phyloP scores from a whole-genome alignment of 2,888 invertebrate species.

The Lucinisca nassula region DNA sequence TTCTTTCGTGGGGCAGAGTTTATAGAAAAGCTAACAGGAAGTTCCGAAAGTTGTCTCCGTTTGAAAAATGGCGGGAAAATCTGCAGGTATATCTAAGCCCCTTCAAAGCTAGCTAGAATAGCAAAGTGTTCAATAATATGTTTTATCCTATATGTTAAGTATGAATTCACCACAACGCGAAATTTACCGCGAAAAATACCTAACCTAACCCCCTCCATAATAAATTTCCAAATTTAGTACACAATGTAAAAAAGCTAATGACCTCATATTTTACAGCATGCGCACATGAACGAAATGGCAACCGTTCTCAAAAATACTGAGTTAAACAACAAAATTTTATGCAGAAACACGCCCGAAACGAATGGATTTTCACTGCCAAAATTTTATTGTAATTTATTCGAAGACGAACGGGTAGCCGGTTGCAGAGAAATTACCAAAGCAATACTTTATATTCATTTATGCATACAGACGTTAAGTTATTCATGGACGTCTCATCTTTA shows the following conservation, averaged over 20 bases:
- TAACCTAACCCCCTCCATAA: too few species aligned
- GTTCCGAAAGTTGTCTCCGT: too few species aligned
- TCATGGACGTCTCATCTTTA: neutral
- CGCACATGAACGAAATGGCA: neutral
- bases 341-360: neutral
- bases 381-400: constrained; percentile 10
- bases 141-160: too few species aligned
- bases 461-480: neutral
- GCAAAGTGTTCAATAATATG: too few species aligned
- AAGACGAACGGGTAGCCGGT: neutral
- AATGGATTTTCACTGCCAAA: neutral
- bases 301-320: neutral
- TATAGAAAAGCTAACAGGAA: too few species aligned
- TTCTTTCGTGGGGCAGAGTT: too few species aligned
- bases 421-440: neutral
- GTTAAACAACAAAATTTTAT: neutral
- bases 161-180: too few species aligned
- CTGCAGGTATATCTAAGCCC: too few species aligned
- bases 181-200: too few species aligned
- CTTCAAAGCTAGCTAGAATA: too few species aligned
- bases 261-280: neutral
- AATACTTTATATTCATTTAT: neutral
- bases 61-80: too few species aligned
- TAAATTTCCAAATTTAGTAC: too few species aligned
- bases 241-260: neutral